These are phyloP conservation scores for Scaptomyza tumidula DNA, from an alignment of 2,888 invertebrate species.

Conservation along the genomic window DNA sequence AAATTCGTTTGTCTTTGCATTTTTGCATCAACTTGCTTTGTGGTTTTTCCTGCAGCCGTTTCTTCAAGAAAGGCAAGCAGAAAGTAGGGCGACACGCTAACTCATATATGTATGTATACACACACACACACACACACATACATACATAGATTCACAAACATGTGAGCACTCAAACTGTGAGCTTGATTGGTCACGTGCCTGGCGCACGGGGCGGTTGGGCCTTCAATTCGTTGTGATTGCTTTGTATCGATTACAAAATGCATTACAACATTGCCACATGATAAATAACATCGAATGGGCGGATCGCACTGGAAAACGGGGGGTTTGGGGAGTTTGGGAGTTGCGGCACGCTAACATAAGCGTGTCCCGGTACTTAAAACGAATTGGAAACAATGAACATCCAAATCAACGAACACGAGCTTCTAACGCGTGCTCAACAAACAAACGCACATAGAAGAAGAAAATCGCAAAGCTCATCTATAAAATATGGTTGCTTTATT, in stretches of 20 bases:
- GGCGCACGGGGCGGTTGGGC: constrained; percentile 43
- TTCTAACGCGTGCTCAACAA: constrained; percentile 7
- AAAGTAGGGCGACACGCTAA: constrained; percentile 24
- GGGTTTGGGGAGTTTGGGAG: not conserved
- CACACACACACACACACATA: not conserved
- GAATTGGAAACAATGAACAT: constrained; percentile 46
- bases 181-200: constrained; percentile 73
- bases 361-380: constrained; percentile 37
- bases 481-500: constrained; percentile 18
- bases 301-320: constrained; percentile 4
- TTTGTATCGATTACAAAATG: constrained; percentile 82
- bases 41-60: too few relatives aligned
- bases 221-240: constrained; percentile 74
- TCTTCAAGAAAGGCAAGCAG: constrained; percentile 1
- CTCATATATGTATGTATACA: not conserved
- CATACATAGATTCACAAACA: not conserved
- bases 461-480: constrained; percentile 1
- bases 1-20: not conserved
- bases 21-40: constrained; percentile 27
- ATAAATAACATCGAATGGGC: constrained; percentile 71
- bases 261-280: constrained; percentile 79
- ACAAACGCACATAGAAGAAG: not conserved
- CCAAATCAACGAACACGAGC: constrained; percentile 3
- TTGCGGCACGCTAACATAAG: not conserved
- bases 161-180: constrained; percentile 4